Percentiles rank a stretch among this genome's conserved stretches.
phyloP scores from a whole-genome alignment of 2,888 invertebrate genomes.

The Pelosia muscerda region DNA sequence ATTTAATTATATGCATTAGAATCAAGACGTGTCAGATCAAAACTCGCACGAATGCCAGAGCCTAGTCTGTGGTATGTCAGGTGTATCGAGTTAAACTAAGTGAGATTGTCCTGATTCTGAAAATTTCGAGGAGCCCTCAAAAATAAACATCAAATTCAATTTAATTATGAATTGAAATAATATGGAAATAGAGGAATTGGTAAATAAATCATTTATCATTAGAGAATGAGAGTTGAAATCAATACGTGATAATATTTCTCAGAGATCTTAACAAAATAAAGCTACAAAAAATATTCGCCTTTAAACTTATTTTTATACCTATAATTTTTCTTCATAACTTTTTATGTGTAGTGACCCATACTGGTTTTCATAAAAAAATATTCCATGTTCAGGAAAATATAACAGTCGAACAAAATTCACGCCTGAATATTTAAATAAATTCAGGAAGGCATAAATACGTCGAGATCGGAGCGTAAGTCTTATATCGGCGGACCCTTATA shows the following conservation, averaged over 20 bases:
- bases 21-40: too few relatives aligned
- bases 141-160: too few relatives aligned
- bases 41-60: too few relatives aligned
- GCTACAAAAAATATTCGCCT: background rate
- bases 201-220: too few relatives aligned
- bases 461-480: slow-evolving; percentile 18
- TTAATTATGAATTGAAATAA: too few relatives aligned
- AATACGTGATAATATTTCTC: background rate
- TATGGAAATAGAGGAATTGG: too few relatives aligned
- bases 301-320: background rate
- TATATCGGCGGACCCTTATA: slow-evolving; percentile 20
- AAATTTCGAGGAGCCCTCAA: too few relatives aligned
- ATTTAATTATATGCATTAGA: too few relatives aligned
- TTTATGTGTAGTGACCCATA: background rate
- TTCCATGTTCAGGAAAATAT: slow-evolving; percentile 5
- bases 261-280: background rate
- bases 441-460: slow-evolving; percentile 22
- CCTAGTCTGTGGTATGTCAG: too few relatives aligned
- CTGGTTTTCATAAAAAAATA: slow-evolving; percentile 7
- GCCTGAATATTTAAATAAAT: slow-evolving; percentile 26
- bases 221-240: too few relatives aligned
- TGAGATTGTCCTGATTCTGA: too few relatives aligned
- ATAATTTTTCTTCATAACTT: slow-evolving; percentile 12
- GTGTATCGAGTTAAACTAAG: too few relatives aligned
- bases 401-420: slow-evolving; percentile 11